Evolutionary conservation across 2,113 vertebrate genomes (phyloP), one percentile per base, ranked within the genome.

Genomic region (Indicator indicator): DNA sequence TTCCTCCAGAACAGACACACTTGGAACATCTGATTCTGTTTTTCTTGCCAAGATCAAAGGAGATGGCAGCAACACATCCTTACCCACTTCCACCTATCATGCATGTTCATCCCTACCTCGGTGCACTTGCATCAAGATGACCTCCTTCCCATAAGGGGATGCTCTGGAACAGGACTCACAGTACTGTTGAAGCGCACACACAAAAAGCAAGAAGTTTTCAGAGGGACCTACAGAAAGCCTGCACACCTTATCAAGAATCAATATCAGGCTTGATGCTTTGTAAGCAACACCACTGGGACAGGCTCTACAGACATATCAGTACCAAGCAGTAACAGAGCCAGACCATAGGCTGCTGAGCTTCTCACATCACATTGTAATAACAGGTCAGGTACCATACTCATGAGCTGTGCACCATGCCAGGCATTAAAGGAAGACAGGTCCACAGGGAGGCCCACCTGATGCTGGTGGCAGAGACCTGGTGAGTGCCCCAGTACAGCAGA

Each of bases 91-190:
- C 14, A 86, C 19, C 30, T 28, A 33, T 26, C 55, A 42, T 0
- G 1, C 1, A 0, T 3, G 7, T 16, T 75, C 52, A 70, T 28
- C 44, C 42, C 18, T 6, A 32, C 38, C 6, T 9, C 9, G 14
- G 8, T 48, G 16, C 17, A 11, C 18, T 50, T 16, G 17, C 38
- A 24, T 0, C 1, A 30, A 84, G 58, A 14, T 3, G 12, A 70
- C 5, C 18, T 40, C 8, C 40, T 63, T 21, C 13, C 46, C 46
- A 5, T 2, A 2, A 40, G 7, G 21, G 16, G 13, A 4, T 80
- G 36, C 33, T 48, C 26, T 46, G n/a, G 36, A 89, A 92, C 46
- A 74, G 42, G 11, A 68, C 8, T 11, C 55, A 73, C 42, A 58
- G 50, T 2, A 16, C 36, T 50, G 33, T 3, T 15, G n/a, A 15